phyloP scores from a whole-genome alignment of 2,797 vertebrate genomes.

The Caiman crocodilus region DNA sequence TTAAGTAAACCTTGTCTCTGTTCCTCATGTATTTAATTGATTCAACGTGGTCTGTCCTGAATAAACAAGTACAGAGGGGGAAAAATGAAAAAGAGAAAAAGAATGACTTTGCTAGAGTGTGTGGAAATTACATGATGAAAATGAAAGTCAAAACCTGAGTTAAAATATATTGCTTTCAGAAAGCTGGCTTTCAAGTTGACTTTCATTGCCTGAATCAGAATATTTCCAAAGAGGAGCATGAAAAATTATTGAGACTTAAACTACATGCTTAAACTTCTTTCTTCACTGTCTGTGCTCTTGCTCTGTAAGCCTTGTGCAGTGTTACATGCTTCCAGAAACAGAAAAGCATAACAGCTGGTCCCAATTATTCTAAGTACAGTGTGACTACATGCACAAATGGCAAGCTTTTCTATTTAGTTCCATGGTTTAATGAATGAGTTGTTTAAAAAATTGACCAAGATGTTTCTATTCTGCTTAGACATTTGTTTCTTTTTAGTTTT shows the following conservation, averaged over 20 bases:
- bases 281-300: constrained; percentile 31
- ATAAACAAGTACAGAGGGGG: background rate
- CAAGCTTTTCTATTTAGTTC: constrained; percentile 79
- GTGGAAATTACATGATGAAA: constrained; percentile 38
- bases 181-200: background rate
- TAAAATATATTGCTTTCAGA: constrained; percentile 10
- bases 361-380: constrained; percentile 82
- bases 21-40: constrained; percentile 37
- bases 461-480: constrained; percentile 59
- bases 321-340: constrained; percentile 68
- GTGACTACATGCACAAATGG: constrained; percentile 69
- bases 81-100: background rate
- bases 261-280: constrained; percentile 67
- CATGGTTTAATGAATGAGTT: constrained; percentile 77
- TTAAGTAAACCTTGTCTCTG: constrained; percentile 53
- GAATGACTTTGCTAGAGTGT: background rate
- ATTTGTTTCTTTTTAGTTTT: constrained; percentile 67
- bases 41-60: constrained; percentile 50
- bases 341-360: constrained; percentile 83
- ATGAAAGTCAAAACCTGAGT: constrained; percentile 12
- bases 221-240: constrained; percentile 38
- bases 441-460: constrained; percentile 77
- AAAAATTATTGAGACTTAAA: constrained; percentile 57
- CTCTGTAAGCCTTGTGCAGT: constrained; percentile 29
- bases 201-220: constrained; percentile 52